Percentiles rank a stretch among this genome's conserved stretches.
Evolutionary conservation across 1,140 invertebrate species (phyloP).

Genomic region (Brachionus plicatilis): DNA sequence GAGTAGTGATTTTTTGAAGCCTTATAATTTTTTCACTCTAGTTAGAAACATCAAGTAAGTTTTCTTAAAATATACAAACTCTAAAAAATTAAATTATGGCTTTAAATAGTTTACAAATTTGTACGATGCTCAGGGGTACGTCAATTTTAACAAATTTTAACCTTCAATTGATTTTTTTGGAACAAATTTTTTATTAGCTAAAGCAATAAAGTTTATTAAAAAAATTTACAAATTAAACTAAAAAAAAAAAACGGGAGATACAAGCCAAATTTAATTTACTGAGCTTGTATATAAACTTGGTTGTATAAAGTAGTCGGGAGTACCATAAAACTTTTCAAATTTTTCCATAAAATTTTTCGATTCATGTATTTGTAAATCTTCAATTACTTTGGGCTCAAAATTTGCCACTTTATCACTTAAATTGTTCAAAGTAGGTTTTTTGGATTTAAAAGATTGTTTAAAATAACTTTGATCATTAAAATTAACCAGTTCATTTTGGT

Average conservation of each 20-base stretch:
- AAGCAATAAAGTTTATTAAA: not conserved
- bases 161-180: not conserved
- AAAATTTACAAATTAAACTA: not conserved
- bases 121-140: too few relatives aligned
- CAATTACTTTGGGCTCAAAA: not conserved
- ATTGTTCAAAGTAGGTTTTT: not conserved
- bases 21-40: not conserved
- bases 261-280: not conserved
- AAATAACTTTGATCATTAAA: conserved; percentile 17
- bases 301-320: not conserved
- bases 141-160: not conserved
- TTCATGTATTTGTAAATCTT: not conserved
- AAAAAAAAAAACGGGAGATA: not conserved
- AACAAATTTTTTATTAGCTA: not conserved
- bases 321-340: not conserved
- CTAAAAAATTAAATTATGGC: not conserved
- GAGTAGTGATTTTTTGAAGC: not conserved
- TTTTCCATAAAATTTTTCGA: not conserved
- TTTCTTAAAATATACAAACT: not conserved
- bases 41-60: not conserved
- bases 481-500: not conserved
- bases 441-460: not conserved
- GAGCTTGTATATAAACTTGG: not conserved
- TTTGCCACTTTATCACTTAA: not conserved
- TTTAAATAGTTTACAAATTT: not conserved